Percentiles rank a stretch among this genome's conserved stretches.
Conservation (phyloP, 2,888 invertebrate genomes). For the Leucania comma region DNA sequence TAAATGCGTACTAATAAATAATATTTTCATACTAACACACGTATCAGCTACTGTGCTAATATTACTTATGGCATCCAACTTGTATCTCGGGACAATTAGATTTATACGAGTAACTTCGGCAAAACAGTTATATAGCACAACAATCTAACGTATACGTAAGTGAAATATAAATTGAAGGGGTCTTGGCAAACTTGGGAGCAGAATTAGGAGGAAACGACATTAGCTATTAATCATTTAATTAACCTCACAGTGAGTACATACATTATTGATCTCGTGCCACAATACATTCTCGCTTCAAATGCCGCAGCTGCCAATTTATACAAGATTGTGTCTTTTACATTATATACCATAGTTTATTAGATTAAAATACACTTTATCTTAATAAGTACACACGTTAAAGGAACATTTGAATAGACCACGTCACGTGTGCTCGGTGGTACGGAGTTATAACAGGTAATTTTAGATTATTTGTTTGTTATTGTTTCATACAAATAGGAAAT, state of each 20-base stretch:
- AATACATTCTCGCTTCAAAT: conserved; percentile 38
- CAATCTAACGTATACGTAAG: conserved; percentile 39
- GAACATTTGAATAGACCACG: conserved; percentile 53
- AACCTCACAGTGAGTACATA: conserved; percentile 60
- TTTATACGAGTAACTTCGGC: conserved; percentile 50
- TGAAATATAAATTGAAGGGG: conserved; percentile 37
- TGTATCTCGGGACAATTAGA: conserved; percentile 28
- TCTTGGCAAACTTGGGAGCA: conserved; percentile 30
- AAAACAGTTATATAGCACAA: conserved; percentile 34
- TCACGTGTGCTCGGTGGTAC: conserved; percentile 31
- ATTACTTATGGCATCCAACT: conserved; percentile 36
- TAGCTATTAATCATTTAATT: conserved; percentile 54
- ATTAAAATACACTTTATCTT: conserved; percentile 59
- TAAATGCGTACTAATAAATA: conserved; percentile 15
- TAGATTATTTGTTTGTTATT: conserved; percentile 13
- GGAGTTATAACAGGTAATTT: conserved; percentile 12
- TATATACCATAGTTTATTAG: conserved; percentile 55
- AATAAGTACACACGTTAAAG: conserved; percentile 56
- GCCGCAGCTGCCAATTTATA: conserved; percentile 57
- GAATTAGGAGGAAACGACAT: conserved; percentile 47
- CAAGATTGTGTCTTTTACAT: conserved; percentile 61
- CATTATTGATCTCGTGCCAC: conserved; percentile 47
- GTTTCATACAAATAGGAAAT: conserved; percentile 20
- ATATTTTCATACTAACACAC: conserved; percentile 21
- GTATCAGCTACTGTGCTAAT: conserved; percentile 17